Conservation (phyloP, 2,888 invertebrate species). For the Linnaemya vulpina region DNA sequence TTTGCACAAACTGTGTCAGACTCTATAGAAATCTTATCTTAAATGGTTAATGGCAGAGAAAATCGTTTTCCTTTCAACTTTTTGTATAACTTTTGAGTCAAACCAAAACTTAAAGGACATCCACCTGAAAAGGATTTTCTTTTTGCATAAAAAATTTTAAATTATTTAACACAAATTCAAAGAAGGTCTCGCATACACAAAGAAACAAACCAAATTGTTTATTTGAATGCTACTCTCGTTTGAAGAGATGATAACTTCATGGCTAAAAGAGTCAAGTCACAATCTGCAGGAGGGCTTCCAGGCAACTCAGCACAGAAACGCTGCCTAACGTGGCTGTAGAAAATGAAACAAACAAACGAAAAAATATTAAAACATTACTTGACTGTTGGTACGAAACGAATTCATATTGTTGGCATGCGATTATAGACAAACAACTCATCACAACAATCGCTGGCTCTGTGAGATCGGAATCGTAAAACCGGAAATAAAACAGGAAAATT, state of each 20-base stretch:
- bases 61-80: constrained; percentile 24
- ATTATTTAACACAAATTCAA: too few species aligned
- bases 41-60: constrained; percentile 55
- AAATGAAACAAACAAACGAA: neutral
- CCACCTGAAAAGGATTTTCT: constrained; percentile 6
- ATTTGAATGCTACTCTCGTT: neutral
- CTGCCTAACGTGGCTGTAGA: neutral
- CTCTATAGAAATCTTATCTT: constrained; percentile 20
- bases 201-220: constrained; percentile 37
- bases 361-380: constrained; percentile 31
- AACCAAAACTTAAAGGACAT: constrained; percentile 31
- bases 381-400: constrained; percentile 11
- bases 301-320: constrained; percentile 1
- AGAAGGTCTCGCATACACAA: constrained; percentile 38
- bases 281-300: constrained; percentile 17
- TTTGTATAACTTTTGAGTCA: too few species aligned
- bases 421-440: constrained; percentile 68
- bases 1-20: neutral
- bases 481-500: constrained; percentile 83
- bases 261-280: constrained; percentile 33
- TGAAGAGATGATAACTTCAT: constrained; percentile 51
- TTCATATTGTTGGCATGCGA: constrained; percentile 45
- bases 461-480: constrained; percentile 82
- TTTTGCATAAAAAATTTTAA: constrained; percentile 27
- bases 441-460: constrained; percentile 79